A percentile compares a stretch with the other conserved stretches of the same genome.
phyloP scores from a whole-genome alignment of 2,888 invertebrate species.

The Scelioninae gen. 1 region DNA sequence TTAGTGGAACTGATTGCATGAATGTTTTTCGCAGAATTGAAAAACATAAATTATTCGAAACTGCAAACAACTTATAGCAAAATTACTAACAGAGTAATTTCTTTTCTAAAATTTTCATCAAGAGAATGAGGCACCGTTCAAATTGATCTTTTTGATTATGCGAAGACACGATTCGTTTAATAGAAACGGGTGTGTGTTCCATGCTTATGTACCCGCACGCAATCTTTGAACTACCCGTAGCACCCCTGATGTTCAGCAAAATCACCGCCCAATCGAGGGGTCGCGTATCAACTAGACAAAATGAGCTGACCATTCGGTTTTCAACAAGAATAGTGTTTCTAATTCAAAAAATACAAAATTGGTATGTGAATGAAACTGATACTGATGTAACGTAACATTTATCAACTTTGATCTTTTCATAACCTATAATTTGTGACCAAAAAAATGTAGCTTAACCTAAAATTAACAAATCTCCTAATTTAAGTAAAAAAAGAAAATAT shows the following conservation, averaged over 20 bases:
- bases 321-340: slow-evolving; percentile 39
- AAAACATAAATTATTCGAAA: too few species aligned
- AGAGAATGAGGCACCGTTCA: too few species aligned
- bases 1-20: slow-evolving; percentile 22
- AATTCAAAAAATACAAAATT: slow-evolving; percentile 23
- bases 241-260: slow-evolving; percentile 65
- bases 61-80: too few species aligned
- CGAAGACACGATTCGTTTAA: slow-evolving; percentile 40
- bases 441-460: too few species aligned
- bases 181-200: slow-evolving; percentile 40
- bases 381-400: not conserved
- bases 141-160: slow-evolving; percentile 39
- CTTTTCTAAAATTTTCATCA: too few species aligned
- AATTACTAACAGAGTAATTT: too few species aligned
- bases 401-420: slow-evolving; percentile 10
- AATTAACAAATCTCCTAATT: too few species aligned
- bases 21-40: too few species aligned
- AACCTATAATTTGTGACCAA: not conserved
- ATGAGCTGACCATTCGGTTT: slow-evolving; percentile 45
- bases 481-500: too few species aligned
- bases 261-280: slow-evolving; percentile 51
- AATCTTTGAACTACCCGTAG: slow-evolving; percentile 67
- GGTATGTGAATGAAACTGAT: not conserved
- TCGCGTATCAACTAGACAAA: slow-evolving; percentile 36
- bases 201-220: slow-evolving; percentile 65